Conservation (phyloP, 2,113 vertebrate species). For the Clupea harengus region DNA sequence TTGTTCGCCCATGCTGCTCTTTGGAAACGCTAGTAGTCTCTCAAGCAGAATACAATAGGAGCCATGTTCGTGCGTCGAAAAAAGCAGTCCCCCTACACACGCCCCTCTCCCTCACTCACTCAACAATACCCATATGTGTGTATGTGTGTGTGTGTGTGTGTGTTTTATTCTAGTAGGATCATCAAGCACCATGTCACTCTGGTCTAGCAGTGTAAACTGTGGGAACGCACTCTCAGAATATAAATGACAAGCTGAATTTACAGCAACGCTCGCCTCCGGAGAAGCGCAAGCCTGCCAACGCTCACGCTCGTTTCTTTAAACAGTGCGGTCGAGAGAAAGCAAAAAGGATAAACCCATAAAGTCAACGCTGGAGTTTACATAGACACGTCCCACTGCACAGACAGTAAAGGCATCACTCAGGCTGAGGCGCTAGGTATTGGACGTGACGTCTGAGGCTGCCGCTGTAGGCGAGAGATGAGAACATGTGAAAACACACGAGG, state of each 20-base stretch:
- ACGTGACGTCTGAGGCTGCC: not conserved
- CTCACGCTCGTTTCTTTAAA: conserved; percentile 22
- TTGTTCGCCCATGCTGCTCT: conserved; percentile 53
- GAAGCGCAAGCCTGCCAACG: conserved; percentile 6
- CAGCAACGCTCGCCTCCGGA: not conserved
- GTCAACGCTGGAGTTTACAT: conserved; percentile 19
- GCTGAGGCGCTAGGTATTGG: not conserved
- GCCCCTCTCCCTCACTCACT: conserved; percentile 38
- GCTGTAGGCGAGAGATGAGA: not conserved
- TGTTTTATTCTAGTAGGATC: conserved; percentile 64
- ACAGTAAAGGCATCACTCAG: conserved; percentile 8
- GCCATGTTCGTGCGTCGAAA: conserved; percentile 58
- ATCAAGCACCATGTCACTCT: conserved; percentile 53
- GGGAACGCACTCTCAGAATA: conserved; percentile 49
- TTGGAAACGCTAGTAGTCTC: conserved; percentile 50
- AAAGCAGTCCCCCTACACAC: not conserved
- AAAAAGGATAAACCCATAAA: conserved; percentile 36
- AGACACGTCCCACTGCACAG: conserved; percentile 20
- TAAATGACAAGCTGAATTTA: conserved; percentile 29
- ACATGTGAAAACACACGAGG: conserved; percentile 30
- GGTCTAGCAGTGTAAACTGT: conserved; percentile 57
- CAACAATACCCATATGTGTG: conserved; percentile 54
- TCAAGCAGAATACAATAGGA: conserved; percentile 47
- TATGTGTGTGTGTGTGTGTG: conserved; percentile 35
- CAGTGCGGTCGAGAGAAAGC: conserved; percentile 23